phyloP scores from a whole-genome alignment of 2,888 invertebrate genomes.

The Papilio gigon region DNA sequence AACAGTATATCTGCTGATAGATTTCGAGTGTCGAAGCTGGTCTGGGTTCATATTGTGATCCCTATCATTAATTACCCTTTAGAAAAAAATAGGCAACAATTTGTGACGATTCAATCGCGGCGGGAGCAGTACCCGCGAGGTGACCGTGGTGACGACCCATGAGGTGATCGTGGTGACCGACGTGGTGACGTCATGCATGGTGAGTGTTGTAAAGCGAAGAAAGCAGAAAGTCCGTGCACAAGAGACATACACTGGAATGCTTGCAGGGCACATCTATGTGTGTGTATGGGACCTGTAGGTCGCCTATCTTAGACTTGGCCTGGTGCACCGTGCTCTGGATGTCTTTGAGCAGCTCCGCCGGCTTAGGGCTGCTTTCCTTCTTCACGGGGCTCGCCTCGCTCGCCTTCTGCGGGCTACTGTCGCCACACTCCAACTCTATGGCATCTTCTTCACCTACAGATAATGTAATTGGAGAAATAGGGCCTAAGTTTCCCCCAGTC shows the following conservation, averaged over 20 bases:
- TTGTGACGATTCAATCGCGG: too few species aligned
- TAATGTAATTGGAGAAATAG: background rate
- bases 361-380: slow-evolving; percentile 67
- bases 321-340: slow-evolving; percentile 82
- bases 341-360: slow-evolving; percentile 74
- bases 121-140: too few species aligned
- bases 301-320: slow-evolving; percentile 84
- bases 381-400: slow-evolving; percentile 49
- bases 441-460: slow-evolving; percentile 72
- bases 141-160: too few species aligned
- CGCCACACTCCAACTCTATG: slow-evolving; percentile 59
- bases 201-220: slow-evolving; percentile 42
- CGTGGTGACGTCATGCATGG: background rate
- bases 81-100: too few species aligned
- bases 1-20: too few species aligned
- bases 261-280: slow-evolving; percentile 68
- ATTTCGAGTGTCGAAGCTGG: too few species aligned
- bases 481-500: too few species aligned
- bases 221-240: slow-evolving; percentile 71
- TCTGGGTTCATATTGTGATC: too few species aligned
- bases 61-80: too few species aligned
- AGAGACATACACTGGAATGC: slow-evolving; percentile 72
- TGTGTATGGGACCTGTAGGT: slow-evolving; percentile 81
- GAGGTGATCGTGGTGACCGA: too few species aligned
- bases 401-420: slow-evolving; percentile 50